Evolutionary conservation across 2,113 vertebrate genomes (phyloP), one percentile per base, ranked within the genome.

Genomic region (Oreochromis aureus): DNA sequence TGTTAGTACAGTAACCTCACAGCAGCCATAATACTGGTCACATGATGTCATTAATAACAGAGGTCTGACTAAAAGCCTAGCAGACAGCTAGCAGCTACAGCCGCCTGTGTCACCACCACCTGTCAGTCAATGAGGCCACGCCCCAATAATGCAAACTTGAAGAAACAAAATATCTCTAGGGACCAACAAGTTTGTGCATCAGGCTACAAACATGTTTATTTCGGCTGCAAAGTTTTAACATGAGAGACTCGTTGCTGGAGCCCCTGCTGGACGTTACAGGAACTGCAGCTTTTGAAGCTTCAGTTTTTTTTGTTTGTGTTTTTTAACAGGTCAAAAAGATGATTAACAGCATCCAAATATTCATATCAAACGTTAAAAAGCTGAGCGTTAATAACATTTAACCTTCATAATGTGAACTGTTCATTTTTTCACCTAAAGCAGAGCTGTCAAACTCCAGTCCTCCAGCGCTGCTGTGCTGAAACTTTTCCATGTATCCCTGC

Each of bases 81-180:
- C 61, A 66, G 61, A 66, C 19, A 66, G 61, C 32, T 22, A 69
- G n/a, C 19, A 69, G 63, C 63, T 69, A 69, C 3, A 39, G 63
- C 34, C 11, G 19, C 36, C 36, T 22, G 63, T 9, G 36, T 69
- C 63, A 69, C 34, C 63, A 41, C 63, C 11, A 69, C 7, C 36
- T 69, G 63, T 69, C 1, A 69, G 63, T 36, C 32, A 66, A 12
- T 22, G 19, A 69, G 36, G 63, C 63, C 36, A 66, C 32, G 6
- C 61, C 32, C 36, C 32, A 39, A 39, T 0, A 66, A n/a, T 7
- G 32, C 18, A 66, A 39, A 63, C 59, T 19, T 2, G 9, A 34
- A 63, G 34, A 12, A 44, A 39, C 6, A 39, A 39, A 69, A 22
- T 39, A 0, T 69, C 6, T 69, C 1, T 7, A 39, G 10, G 18